A percentile compares a stretch with the other conserved stretches of the same genome.
Conservation (phyloP, 2,888 invertebrate genomes). For the Ochropleura leucogaster region DNA sequence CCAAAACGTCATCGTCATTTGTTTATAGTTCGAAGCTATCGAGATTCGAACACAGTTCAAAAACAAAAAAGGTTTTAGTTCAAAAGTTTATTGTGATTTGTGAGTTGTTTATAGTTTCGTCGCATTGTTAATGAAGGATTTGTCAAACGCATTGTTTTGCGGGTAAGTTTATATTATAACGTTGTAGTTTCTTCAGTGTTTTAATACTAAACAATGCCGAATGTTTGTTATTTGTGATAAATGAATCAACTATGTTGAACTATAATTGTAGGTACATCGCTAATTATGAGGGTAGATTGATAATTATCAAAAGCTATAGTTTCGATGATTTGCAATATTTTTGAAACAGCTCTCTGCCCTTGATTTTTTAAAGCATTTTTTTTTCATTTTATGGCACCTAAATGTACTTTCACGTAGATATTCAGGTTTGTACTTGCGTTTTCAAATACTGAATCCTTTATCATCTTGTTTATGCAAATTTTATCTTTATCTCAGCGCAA, state of each 20-base stretch:
- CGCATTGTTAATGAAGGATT: slow-evolving; percentile 60
- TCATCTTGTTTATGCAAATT: slow-evolving; percentile 20
- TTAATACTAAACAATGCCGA: slow-evolving; percentile 17
- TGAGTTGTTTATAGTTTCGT: slow-evolving; percentile 36
- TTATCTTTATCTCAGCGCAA: slow-evolving; percentile 22
- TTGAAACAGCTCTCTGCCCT: not conserved
- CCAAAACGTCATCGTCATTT: slow-evolving; percentile 52
- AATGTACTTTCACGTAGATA: not conserved
- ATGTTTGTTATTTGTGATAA: slow-evolving; percentile 16
- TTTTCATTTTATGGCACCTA: not conserved
- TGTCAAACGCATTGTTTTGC: slow-evolving; percentile 42
- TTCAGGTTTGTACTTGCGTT: not conserved
- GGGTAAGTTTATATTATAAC: slow-evolving; percentile 60
- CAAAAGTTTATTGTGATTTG: slow-evolving; percentile 38
- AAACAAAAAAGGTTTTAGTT: slow-evolving; percentile 42
- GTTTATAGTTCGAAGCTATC: slow-evolving; percentile 31
- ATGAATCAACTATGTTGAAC: slow-evolving; percentile 2
- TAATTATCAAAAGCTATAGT: slow-evolving; percentile 9
- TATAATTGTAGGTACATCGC: not conserved
- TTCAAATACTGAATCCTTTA: not conserved
- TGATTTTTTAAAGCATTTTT: not conserved
- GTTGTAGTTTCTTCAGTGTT: slow-evolving; percentile 1
- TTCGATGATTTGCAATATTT: not conserved
- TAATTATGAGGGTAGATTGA: slow-evolving; percentile 1
- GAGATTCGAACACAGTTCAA: slow-evolving; percentile 37